phyloP scores from a whole-genome alignment of 2,888 invertebrate genomes.

The Amiota communis region DNA sequence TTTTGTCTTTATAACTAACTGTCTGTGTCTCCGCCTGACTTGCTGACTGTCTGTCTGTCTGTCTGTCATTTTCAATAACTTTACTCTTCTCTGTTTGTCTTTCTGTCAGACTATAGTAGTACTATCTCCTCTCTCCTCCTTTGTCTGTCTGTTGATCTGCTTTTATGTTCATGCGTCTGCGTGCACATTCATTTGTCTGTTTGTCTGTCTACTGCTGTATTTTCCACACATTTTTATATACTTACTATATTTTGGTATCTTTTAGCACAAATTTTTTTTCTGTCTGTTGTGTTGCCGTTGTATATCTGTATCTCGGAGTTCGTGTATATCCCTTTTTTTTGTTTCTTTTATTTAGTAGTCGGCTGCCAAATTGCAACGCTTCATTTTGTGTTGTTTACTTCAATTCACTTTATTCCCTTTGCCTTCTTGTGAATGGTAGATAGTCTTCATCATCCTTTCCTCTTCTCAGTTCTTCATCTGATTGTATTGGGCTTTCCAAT shows the following conservation, averaged over 20 bases:
- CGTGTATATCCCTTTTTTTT: conserved; percentile 2
- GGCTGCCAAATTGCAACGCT: too few species aligned
- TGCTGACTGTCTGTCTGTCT: conserved; percentile 28
- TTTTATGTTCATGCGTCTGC: conserved; percentile 10
- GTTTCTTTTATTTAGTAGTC: background rate
- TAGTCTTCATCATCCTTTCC: too few species aligned
- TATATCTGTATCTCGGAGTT: too few species aligned
- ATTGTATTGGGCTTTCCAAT: too few species aligned
- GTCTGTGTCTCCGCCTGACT: background rate
- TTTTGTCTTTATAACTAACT: conserved; percentile 45
- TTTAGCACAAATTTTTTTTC: too few species aligned
- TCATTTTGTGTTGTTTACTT: background rate
- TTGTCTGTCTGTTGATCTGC: too few species aligned
- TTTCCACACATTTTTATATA: background rate
- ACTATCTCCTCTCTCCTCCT: background rate
- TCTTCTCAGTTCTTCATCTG: too few species aligned
- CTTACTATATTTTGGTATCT: too few species aligned
- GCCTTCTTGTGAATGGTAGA: background rate
- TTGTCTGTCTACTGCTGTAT: background rate
- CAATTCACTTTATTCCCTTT: conserved; percentile 5
- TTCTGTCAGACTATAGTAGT: background rate
- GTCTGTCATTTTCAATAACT: background rate
- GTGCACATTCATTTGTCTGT: conserved; percentile 4
- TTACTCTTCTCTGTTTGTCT: conserved; percentile 8
- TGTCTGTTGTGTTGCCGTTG: too few species aligned